Evolutionary conservation across 2,797 vertebrate genomes (phyloP).

Genomic region (Nannoperca obscura): DNA sequence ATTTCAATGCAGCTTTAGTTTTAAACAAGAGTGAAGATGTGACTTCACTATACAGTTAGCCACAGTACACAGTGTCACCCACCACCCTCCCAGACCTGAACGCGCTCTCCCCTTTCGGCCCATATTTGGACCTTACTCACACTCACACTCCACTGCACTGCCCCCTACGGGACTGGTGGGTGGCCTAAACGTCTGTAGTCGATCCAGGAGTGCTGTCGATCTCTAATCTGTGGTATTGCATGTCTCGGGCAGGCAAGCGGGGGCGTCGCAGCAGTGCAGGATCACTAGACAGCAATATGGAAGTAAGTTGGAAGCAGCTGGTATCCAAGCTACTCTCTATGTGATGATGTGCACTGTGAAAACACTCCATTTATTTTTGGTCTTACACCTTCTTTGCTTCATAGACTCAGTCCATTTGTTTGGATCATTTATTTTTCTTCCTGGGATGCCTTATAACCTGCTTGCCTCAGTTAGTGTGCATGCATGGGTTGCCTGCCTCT

Average conservation of each 20-base stretch:
- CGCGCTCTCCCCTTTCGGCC: slow-evolving; percentile 55
- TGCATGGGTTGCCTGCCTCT: slow-evolving; percentile 92
- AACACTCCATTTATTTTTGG: slow-evolving; percentile 83
- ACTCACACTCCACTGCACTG: slow-evolving; percentile 80
- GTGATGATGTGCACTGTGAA: slow-evolving; percentile 94
- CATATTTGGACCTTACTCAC: slow-evolving; percentile 73
- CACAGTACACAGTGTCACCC: slow-evolving; percentile 61
- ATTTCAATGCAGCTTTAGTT: slow-evolving; percentile 22
- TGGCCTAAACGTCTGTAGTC: slow-evolving; percentile 82
- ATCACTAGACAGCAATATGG: slow-evolving; percentile 99
- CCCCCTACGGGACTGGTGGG: slow-evolving; percentile 79
- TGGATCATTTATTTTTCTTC: slow-evolving; percentile 80
- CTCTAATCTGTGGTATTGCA: slow-evolving; percentile 99
- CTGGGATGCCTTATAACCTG: slow-evolving; percentile 87
- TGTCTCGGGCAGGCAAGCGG: slow-evolving; percentile 99
- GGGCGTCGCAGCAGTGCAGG: slow-evolving; percentile 99
- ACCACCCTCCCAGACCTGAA: slow-evolving; percentile 61
- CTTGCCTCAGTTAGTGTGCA: slow-evolving; percentile 93
- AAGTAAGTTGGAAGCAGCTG: slow-evolving; percentile 99
- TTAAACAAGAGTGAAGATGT: slow-evolving; percentile 37
- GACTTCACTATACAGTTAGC: slow-evolving; percentile 47
- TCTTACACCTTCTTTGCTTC: slow-evolving; percentile 89
- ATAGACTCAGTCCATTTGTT: slow-evolving; percentile 83
- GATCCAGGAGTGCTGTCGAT: slow-evolving; percentile 89
- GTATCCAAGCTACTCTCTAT: slow-evolving; percentile 92